A percentile compares a stretch with the other conserved stretches of the same genome.
Conservation (phyloP, 2,888 invertebrate species). For the Tipula vernalis region DNA sequence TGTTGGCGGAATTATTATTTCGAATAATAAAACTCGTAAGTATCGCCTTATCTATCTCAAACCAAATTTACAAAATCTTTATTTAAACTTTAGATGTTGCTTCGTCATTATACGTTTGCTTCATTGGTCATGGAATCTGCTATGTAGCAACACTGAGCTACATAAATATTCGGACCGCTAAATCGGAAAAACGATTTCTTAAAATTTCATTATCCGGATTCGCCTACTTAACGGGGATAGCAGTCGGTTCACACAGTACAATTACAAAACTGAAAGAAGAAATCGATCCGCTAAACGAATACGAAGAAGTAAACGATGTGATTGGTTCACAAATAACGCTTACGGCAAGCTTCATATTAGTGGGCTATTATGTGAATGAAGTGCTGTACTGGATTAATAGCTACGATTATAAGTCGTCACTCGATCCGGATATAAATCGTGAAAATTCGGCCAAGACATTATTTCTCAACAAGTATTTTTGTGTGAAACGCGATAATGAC, state of each 20-base stretch:
- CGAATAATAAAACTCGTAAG: background rate
- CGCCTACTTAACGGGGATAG: background rate
- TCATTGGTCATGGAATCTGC: background rate
- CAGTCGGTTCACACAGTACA: background rate
- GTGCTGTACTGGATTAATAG: background rate
- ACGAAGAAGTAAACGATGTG: background rate
- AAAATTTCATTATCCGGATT: background rate
- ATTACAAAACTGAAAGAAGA: background rate
- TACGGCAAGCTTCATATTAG: background rate
- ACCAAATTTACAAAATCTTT: background rate
- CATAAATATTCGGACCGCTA: background rate
- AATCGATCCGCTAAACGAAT: background rate
- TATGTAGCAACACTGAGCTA: background rate
- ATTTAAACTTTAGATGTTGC: background rate
- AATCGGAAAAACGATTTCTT: background rate
- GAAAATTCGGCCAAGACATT: background rate
- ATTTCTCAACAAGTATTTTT: background rate
- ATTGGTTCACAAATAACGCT: background rate
- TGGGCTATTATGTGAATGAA: background rate
- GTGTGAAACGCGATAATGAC: background rate
- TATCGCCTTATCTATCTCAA: background rate
- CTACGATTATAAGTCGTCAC: background rate
- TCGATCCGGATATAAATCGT: background rate
- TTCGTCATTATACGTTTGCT: background rate
- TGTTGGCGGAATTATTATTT: background rate